A percentile compares a stretch with the other conserved stretches of the same genome.
phyloP scores from a whole-genome alignment of 2,888 invertebrate species.

The Bellardia bayeri region DNA sequence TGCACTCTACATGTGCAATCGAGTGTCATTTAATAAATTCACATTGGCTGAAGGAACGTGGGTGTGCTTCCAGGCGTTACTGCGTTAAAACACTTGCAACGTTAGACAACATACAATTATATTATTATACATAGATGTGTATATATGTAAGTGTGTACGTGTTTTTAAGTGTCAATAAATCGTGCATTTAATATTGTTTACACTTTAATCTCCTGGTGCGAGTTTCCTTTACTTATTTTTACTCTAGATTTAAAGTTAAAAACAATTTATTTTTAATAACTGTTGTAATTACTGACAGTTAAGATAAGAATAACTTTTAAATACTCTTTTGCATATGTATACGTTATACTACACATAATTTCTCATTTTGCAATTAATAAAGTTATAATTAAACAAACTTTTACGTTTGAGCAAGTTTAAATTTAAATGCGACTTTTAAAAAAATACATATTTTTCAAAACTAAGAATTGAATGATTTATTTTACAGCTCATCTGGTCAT shows the following conservation, averaged over 20 bases:
- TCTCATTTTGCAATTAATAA: too few species aligned
- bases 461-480: too few species aligned
- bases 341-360: too few species aligned
- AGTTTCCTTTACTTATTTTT: background rate
- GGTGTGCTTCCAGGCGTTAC: background rate
- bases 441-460: too few species aligned
- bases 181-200: constrained; percentile 43
- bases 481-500: too few species aligned
- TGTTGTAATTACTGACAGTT: background rate
- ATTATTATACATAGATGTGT: background rate
- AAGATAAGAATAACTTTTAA: background rate
- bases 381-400: too few species aligned
- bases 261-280: background rate
- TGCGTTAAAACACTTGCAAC: background rate
- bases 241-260: background rate
- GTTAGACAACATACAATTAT: background rate
- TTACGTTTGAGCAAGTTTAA: too few species aligned
- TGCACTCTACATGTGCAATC: constrained; percentile 32
- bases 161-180: constrained; percentile 47
- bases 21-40: constrained; percentile 30
- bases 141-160: background rate
- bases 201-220: constrained; percentile 27
- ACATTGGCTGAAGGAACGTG: background rate
- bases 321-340: background rate
- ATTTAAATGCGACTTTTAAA: too few species aligned